A percentile compares a stretch with the other conserved stretches of the same genome.
Conservation (phyloP, 2,113 vertebrate species). For the Meles meles region DNA sequence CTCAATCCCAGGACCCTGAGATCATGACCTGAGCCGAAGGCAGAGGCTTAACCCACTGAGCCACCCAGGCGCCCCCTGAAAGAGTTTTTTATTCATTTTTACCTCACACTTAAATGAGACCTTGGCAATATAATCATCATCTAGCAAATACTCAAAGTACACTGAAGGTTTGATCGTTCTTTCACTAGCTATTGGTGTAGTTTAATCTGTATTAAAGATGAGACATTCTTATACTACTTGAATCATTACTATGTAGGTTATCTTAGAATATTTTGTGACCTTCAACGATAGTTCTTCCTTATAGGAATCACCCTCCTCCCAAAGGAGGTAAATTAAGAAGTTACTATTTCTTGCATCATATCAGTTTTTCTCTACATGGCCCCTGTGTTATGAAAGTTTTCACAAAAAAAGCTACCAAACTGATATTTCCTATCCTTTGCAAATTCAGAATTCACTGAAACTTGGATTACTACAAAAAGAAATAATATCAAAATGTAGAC, state of each 20-base stretch:
- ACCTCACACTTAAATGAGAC: neutral
- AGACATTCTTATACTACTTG: neutral
- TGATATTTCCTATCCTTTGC: neutral
- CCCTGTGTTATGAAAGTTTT: neutral
- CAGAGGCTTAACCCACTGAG: too few species aligned
- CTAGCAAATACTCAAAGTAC: neutral
- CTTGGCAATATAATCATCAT: neutral
- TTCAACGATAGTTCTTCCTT: neutral
- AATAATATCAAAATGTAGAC: neutral
- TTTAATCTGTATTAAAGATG: neutral
- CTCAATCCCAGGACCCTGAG: too few species aligned
- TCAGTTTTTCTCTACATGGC: neutral
- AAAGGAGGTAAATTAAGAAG: neutral
- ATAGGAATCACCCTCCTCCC: neutral
- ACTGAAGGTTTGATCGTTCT: neutral
- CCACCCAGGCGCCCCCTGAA: too few species aligned
- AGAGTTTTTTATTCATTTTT: constrained; percentile 11
- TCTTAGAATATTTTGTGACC: neutral
- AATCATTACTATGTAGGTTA: neutral
- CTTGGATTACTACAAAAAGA: neutral
- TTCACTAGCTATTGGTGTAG: neutral
- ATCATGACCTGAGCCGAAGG: too few species aligned
- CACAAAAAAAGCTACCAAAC: neutral
- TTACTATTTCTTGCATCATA: neutral
- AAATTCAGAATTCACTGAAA: neutral